Conservation (phyloP, 2,797 vertebrate genomes). For the Pristis pectinata region DNA sequence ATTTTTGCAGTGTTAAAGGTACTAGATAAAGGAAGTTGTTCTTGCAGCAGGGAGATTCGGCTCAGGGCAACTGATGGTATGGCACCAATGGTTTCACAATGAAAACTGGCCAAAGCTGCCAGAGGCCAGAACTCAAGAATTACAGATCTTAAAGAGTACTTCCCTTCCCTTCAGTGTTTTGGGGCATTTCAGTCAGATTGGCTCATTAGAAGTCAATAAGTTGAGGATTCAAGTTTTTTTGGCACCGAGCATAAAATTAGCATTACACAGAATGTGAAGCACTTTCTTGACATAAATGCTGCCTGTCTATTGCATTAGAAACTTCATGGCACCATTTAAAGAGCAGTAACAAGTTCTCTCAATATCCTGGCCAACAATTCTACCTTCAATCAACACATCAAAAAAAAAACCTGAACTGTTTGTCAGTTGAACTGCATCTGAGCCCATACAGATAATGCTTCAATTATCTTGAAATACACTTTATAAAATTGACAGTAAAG, state of each 20-base stretch:
- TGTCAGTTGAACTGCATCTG: neutral
- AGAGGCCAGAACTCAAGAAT: neutral
- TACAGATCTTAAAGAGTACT: neutral
- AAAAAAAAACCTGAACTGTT: neutral
- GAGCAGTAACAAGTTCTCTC: neutral
- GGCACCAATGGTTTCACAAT: neutral
- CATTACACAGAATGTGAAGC: neutral
- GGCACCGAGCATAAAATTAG: neutral
- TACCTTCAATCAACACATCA: neutral
- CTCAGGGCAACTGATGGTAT: neutral
- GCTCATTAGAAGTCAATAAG: neutral
- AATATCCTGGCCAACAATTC: neutral
- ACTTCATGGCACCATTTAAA: neutral
- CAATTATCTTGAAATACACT: neutral
- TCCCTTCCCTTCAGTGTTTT: neutral
- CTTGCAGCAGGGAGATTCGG: neutral
- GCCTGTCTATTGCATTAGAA: neutral
- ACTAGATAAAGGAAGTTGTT: no score
- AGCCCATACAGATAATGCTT: neutral
- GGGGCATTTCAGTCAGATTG: neutral
- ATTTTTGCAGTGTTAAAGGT: no score
- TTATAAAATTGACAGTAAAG: neutral
- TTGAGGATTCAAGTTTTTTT: neutral
- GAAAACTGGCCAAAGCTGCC: neutral
- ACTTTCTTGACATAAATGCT: neutral